Percentiles rank a stretch among this genome's conserved stretches.
These are phyloP conservation scores for Lepus timidus DNA, from an alignment of 2,113 vertebrate species.

Conservation along the genomic window DNA sequence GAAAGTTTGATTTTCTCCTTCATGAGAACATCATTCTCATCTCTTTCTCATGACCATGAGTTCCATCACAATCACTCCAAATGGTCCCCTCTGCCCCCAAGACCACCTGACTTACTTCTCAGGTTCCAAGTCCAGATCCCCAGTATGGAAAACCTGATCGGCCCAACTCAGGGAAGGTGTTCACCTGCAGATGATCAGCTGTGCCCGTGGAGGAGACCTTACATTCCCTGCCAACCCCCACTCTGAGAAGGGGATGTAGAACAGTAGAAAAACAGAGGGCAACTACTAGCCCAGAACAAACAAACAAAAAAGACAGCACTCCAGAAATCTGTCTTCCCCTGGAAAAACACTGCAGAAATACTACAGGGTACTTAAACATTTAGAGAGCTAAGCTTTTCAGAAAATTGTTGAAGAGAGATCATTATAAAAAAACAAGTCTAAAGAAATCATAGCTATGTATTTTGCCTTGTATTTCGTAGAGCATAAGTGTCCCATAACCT, in stretches of 20 bases:
- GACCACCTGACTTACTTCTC: neutral
- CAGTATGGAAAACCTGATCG: neutral
- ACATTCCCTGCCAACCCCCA: no score
- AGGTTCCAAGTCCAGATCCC: neutral
- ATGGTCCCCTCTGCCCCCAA: neutral
- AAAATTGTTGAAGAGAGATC: neutral
- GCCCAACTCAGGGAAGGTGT: neutral
- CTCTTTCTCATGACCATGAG: neutral
- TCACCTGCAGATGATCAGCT: neutral
- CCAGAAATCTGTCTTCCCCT: neutral
- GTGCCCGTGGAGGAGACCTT: neutral
- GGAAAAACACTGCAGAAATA: neutral
- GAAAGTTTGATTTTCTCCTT: neutral
- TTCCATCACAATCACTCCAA: neutral
- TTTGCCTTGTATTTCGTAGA: neutral
- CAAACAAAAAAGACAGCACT: neutral
- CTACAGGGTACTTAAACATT: neutral
- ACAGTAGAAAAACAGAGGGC: neutral
- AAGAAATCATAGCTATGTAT: neutral
- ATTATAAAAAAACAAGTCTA: slow-evolving; percentile 18
- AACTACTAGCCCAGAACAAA: neutral
- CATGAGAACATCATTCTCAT: neutral
- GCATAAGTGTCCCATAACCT: neutral
- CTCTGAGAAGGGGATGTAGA: neutral
- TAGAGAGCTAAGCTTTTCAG: slow-evolving; percentile 8